These are phyloP conservation scores for Palythoa heliodiscus DNA, from an alignment of 92 coral and sea anemone species.

Conservation along the genomic window DNA sequence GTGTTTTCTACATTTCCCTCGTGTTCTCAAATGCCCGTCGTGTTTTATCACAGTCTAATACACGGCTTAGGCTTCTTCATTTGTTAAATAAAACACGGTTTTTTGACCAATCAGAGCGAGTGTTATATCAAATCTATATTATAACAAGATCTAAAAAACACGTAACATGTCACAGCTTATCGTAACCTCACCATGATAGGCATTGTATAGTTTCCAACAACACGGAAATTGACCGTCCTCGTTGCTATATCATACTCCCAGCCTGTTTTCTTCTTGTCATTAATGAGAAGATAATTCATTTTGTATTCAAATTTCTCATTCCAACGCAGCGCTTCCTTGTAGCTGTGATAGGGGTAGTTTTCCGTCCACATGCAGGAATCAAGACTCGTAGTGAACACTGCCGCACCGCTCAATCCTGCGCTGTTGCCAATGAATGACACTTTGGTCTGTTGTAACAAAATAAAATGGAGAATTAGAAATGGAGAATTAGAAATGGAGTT, in stretches of 20 bases:
- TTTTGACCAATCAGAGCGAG: no score
- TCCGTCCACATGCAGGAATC: slow-evolving; percentile 86
- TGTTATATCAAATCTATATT: no score
- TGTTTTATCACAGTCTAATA: no score
- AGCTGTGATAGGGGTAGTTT: slow-evolving; percentile 65
- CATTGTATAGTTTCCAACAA: slow-evolving; percentile 13
- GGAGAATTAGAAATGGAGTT: no score
- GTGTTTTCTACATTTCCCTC: no score
- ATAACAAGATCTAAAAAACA: no score
- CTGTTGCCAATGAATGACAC: slow-evolving; percentile 76
- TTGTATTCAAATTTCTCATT: slow-evolving; percentile 63
- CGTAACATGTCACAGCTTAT: not conserved
- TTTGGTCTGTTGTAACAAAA: slow-evolving; percentile 60
- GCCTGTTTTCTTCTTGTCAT: slow-evolving; percentile 47
- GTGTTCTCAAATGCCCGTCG: no score
- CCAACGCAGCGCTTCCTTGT: slow-evolving; percentile 80
- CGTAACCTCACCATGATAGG: slow-evolving; percentile 3
- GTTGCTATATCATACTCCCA: slow-evolving; percentile 80
- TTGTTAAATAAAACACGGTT: no score
- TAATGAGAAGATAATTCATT: slow-evolving; percentile 60
- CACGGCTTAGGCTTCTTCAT: no score
- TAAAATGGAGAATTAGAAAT: not conserved
- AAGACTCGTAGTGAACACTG: slow-evolving; percentile 75
- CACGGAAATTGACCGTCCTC: slow-evolving; percentile 59
- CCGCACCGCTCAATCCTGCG: slow-evolving; percentile 88